Base-by-base conservation (phyloP, 2,113 vertebrate genomes). In the Myotis davidii region DNA sequence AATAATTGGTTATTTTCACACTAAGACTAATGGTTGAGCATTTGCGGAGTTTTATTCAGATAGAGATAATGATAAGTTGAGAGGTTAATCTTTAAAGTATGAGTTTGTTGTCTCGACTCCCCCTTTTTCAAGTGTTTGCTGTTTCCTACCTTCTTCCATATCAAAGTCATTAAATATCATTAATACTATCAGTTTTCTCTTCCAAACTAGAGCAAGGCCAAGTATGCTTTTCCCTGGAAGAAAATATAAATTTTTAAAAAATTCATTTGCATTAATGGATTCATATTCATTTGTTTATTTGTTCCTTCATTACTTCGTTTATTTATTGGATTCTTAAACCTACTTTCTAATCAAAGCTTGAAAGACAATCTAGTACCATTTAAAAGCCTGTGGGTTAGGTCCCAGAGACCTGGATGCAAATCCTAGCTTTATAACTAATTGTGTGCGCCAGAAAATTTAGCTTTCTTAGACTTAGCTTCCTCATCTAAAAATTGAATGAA, bases 31-130 rank as follows among this genome's bases (percentile, higher is more conserved):
- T 50, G 42, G 50, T 32, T 73, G 11, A 81, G 9, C 1, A 82
- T 77, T 83, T 93, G 45, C 54, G 76, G 21, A 86, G 11, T n/a
- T 91, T 97, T 87, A 72, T 39, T 42, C 45, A 76, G 65, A 59
- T 5, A 37, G 14, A 94, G n/a, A 82, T 17, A 67, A 78, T 65
- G 32, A 34, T 72, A 90, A 78, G 34, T 59, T 84, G 27, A 81
- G 39, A 4, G 7, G 13, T 69, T 61, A 29, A 84, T 12, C 50
- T 92, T 87, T 85, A 91, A 74, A 84, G 85, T 91, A 25, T 34
- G 18, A n/a, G 56, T 84, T 45, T 88, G n/a, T 48, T 90, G 16
- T 37, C 39, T 89, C 52, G 87, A 37, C 1, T 48, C 39, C 65
- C 37, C 25, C 76, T 39, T 59, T 76, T 52, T 21, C 29, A 17